A percentile compares a stretch with the other conserved stretches of the same genome.
phyloP scores from a whole-genome alignment of 2,797 vertebrate genomes.

The Antennarius maculatus region DNA sequence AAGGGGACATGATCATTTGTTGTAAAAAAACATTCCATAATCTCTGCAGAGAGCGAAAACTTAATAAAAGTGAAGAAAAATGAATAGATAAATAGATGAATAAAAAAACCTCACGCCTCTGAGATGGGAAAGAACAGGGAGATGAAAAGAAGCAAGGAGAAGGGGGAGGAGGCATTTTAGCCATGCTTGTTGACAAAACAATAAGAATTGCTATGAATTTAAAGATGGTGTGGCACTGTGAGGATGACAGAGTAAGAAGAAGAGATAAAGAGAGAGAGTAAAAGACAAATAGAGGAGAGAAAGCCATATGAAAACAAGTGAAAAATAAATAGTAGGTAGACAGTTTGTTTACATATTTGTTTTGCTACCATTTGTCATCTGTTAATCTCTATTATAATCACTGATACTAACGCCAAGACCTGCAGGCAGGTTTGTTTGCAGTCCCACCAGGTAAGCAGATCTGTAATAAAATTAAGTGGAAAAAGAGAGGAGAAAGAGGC shows the following conservation, averaged over 20 bases:
- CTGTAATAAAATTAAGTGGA: conserved; percentile 35
- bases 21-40: conserved; percentile 36
- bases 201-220: conserved; percentile 60
- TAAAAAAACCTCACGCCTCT: conserved; percentile 61
- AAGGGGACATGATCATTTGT: conserved; percentile 60
- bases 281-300: conserved; percentile 5
- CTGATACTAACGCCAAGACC: conserved; percentile 25
- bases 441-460: conserved; percentile 49
- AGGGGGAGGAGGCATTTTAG: conserved; percentile 37
- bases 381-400: conserved; percentile 43
- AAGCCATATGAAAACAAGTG: conserved; percentile 10
- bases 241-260: conserved; percentile 34
- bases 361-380: conserved; percentile 29
- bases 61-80: conserved; percentile 63
- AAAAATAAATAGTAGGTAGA: not conserved
- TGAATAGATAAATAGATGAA: conserved; percentile 58
- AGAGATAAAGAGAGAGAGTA: conserved; percentile 2
- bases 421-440: conserved; percentile 47
- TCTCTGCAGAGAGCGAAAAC: conserved; percentile 60
- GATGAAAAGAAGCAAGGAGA: conserved; percentile 56
- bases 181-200: conserved; percentile 66
- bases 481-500: conserved; percentile 19
- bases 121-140: conserved; percentile 45
- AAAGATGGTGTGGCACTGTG: conserved; percentile 45
- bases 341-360: conserved; percentile 7